These are phyloP conservation scores for Corynorhinus townsendii DNA, from an alignment of 2,113 vertebrate species.

Conservation along the genomic window DNA sequence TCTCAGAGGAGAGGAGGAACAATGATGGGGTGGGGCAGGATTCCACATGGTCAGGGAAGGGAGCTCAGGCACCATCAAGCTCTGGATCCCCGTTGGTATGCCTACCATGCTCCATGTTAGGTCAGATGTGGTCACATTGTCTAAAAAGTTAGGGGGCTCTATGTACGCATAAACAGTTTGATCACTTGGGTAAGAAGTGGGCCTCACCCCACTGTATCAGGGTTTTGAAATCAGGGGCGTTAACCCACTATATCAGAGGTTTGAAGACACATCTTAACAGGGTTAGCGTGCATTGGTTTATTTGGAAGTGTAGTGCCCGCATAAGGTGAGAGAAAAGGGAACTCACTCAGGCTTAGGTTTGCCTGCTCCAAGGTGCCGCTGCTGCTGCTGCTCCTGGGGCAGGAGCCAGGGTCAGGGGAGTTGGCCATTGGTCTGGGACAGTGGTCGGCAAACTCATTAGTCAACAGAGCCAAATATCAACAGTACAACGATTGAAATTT, in stretches of 20 bases:
- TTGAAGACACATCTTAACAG: not conserved
- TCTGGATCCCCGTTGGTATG: not conserved
- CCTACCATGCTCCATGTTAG: not conserved
- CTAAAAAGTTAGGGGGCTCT: not conserved
- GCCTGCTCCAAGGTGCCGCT: accelerated
- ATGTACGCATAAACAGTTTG: not conserved
- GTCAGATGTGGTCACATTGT: not conserved
- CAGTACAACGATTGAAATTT: no score
- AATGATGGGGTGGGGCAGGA: not conserved
- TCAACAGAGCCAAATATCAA: no score
- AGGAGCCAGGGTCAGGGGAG: not conserved
- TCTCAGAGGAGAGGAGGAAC: not conserved
- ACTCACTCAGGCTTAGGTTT: not conserved
- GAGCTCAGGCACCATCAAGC: not conserved
- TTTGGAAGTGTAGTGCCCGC: not conserved
- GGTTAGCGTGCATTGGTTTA: not conserved
- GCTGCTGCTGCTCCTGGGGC: not conserved
- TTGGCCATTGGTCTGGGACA: not conserved
- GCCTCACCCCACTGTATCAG: not conserved
- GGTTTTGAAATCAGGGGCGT: no score
- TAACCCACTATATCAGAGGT: no score
- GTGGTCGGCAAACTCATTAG: no score
- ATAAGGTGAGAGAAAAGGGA: not conserved
- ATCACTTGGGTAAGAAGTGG: not conserved
- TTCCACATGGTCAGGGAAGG: not conserved